Percentiles rank a stretch among this genome's conserved stretches.
Conservation (phyloP, 2,113 vertebrate genomes). For the Taxidea taxus region DNA sequence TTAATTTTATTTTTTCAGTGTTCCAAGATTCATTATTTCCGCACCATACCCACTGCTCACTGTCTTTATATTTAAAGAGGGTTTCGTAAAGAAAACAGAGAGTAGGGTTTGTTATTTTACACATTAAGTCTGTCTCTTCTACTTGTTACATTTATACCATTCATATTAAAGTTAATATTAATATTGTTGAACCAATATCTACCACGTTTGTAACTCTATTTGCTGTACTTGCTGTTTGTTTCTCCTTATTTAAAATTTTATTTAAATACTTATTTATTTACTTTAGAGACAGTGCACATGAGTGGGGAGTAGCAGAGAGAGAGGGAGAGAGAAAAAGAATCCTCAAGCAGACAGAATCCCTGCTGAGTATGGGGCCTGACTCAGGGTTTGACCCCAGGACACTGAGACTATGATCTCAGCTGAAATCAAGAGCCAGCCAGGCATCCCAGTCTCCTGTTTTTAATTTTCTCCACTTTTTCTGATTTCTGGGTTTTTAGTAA, state of each 20-base stretch:
- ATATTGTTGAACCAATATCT: neutral
- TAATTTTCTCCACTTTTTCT: neutral
- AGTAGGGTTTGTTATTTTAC: neutral
- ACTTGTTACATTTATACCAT: neutral
- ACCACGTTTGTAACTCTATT: neutral
- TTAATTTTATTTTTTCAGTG: no score
- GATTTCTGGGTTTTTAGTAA: neutral
- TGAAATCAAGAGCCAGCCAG: neutral
- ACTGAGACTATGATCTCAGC: neutral
- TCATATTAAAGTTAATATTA: neutral
- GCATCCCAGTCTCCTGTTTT: neutral
- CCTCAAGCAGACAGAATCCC: neutral
- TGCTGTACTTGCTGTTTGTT: neutral
- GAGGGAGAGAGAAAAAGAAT: neutral
- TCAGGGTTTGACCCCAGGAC: neutral
- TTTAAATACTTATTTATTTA: neutral
- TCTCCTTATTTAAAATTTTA: neutral
- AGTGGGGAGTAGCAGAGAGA: neutral
- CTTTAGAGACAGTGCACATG: neutral
- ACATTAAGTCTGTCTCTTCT: neutral
- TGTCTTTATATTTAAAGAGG: neutral
- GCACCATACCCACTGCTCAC: no score
- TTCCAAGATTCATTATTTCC: no score
- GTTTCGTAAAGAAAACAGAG: neutral
- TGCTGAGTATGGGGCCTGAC: neutral